A percentile compares a stretch with the other conserved stretches of the same genome.
phyloP scores from a whole-genome alignment of 2,797 vertebrate species.

The Argya squamiceps region DNA sequence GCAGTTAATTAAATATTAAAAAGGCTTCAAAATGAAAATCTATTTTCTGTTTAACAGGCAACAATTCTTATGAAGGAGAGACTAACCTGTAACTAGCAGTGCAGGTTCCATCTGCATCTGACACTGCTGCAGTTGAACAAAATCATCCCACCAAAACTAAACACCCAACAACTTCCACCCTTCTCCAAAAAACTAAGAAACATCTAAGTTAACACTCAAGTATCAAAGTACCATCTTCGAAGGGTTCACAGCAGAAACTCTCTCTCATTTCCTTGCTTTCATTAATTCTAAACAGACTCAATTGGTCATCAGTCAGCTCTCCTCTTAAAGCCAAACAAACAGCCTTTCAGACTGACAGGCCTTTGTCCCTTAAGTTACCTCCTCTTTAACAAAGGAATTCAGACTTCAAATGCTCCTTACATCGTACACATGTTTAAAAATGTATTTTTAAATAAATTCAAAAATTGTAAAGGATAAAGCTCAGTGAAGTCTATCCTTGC shows the following conservation, averaged over 20 bases:
- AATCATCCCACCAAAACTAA: not conserved
- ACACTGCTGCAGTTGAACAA: not conserved
- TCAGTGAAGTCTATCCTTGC: not conserved
- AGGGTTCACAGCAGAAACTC: not conserved
- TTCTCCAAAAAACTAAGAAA: not conserved
- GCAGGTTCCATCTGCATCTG: not conserved
- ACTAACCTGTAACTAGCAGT: not conserved
- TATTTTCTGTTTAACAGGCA: not conserved
- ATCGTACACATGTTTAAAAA: not conserved
- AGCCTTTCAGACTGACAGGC: not conserved
- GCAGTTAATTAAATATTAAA: not conserved
- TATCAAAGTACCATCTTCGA: not conserved
- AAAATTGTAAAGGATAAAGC: not conserved
- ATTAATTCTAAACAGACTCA: not conserved
- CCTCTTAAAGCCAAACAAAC: not conserved
- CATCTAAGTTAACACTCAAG: not conserved
- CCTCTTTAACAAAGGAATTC: not conserved
- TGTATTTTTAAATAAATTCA: not conserved
- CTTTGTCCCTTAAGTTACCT: not conserved
- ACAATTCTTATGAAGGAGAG: not conserved
- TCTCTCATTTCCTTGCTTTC: not conserved
- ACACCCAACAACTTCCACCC: not conserved
- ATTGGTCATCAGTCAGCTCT: not conserved
- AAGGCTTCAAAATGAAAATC: not conserved
- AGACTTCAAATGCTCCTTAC: not conserved